Conservation (phyloP, 2,113 vertebrate genomes). For the Hemiscyllium ocellatum region DNA sequence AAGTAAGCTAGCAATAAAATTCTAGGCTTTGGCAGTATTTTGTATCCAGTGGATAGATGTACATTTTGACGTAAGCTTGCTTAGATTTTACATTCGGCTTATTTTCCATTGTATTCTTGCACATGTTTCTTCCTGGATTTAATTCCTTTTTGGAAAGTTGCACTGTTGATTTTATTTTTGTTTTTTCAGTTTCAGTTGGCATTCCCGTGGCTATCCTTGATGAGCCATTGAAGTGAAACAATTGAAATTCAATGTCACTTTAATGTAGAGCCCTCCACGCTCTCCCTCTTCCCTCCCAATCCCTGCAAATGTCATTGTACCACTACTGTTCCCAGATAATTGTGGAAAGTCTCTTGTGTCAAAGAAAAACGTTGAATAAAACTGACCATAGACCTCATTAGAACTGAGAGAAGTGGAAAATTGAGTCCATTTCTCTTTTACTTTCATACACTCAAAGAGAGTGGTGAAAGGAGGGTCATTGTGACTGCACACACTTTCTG, state of each 20-base stretch:
- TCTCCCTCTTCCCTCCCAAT: neutral
- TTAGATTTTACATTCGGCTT: neutral
- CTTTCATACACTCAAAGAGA: neutral
- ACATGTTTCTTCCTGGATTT: neutral
- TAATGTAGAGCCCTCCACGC: neutral
- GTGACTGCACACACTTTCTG: neutral
- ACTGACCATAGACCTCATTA: neutral
- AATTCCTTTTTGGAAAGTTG: neutral
- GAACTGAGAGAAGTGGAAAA: neutral
- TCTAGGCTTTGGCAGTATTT: neutral
- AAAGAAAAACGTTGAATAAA: neutral
- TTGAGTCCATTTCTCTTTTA: neutral
- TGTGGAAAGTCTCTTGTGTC: neutral
- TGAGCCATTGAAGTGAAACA: neutral
- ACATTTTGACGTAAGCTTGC: neutral
- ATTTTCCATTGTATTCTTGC: neutral
- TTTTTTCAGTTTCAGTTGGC: neutral
- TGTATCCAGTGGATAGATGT: neutral
- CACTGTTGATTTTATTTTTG: neutral
- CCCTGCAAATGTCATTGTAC: neutral
- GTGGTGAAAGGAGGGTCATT: neutral
- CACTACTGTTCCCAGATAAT: neutral
- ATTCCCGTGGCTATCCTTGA: neutral
- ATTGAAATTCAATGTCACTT: neutral
- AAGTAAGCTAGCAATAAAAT: neutral